Evolutionary conservation across 2,113 vertebrate species (phyloP).

Genomic region (Corapipo altera): DNA sequence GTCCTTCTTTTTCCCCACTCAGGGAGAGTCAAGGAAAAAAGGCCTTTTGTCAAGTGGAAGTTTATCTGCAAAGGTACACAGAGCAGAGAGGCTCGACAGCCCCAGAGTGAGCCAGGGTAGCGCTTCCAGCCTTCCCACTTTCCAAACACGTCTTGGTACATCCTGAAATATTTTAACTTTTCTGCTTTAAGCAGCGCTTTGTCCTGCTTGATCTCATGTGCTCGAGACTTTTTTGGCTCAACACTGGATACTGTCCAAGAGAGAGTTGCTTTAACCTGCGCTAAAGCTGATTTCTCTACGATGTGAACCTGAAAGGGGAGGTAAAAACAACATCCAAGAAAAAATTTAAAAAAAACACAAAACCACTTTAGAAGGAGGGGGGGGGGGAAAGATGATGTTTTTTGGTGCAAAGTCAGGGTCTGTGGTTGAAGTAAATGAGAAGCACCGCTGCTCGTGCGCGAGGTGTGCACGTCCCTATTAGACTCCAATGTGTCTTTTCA

Average conservation of each 20-base stretch:
- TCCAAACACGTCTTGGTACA: constrained; percentile 56
- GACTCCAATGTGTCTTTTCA: constrained; percentile 30
- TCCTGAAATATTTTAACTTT: constrained; percentile 66
- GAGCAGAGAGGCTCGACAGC: neutral
- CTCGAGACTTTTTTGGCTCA: constrained; percentile 72
- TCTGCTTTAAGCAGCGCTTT: constrained; percentile 49
- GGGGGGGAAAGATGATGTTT: neutral
- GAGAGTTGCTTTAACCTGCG: constrained; percentile 63
- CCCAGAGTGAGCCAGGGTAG: constrained; percentile 40
- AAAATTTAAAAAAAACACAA: neutral
- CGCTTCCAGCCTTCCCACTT: constrained; percentile 40
- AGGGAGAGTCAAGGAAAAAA: neutral
- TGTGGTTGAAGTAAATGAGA: neutral
- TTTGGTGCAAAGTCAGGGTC: neutral
- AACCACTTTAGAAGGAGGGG: constrained; percentile 23
- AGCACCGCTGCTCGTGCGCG: neutral
- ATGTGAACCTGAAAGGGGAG: constrained; percentile 46
- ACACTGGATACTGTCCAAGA: constrained; percentile 66
- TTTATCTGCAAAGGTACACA: constrained; percentile 59
- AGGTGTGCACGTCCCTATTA: constrained; percentile 25
- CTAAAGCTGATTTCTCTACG: constrained; percentile 16
- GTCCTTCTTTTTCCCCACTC: neutral
- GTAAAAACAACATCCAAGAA: neutral
- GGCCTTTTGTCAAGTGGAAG: constrained; percentile 61
- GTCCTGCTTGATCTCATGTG: constrained; percentile 48